A percentile compares a stretch with the other conserved stretches of the same genome.
Evolutionary conservation across 37 sponge, comb jelly and placozoan species (phyloP).

Genomic region (Chondrosia reniformis): DNA sequence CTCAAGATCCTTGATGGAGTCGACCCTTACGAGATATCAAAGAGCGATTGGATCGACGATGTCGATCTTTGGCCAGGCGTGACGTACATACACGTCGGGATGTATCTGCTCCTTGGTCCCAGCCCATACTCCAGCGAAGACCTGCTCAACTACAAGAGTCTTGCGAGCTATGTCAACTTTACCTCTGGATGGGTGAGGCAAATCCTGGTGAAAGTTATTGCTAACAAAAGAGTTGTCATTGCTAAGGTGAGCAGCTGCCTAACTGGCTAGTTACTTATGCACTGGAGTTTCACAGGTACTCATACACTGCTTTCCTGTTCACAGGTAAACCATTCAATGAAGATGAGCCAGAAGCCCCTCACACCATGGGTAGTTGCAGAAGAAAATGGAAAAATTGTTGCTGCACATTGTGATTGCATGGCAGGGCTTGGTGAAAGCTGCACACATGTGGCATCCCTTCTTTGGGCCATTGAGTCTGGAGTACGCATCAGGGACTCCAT

Average conservation of each 20-base stretch:
- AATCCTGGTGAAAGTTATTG: conserved; percentile 22
- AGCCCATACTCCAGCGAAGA: conserved; percentile 22
- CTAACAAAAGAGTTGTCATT: conserved; percentile 40
- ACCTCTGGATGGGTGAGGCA: conserved; percentile 55
- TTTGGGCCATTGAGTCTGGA: conserved; percentile 44
- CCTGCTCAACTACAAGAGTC: conserved; percentile 53
- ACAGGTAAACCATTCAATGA: conserved; percentile 44
- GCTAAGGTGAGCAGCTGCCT: conserved; percentile 25
- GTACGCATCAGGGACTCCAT: conserved; percentile 31
- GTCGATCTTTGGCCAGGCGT: too few species aligned
- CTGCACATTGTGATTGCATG: too few species aligned
- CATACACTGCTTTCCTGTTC: not conserved
- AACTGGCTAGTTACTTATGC: not conserved
- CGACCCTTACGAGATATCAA: too few species aligned
- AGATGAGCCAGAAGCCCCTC: conserved; percentile 36
- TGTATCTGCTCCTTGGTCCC: not conserved
- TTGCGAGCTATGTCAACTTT: conserved; percentile 49
- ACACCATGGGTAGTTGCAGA: too few species aligned
- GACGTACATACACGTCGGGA: too few species aligned
- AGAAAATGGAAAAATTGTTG: too few species aligned
- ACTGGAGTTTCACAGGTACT: not conserved
- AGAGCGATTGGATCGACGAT: too few species aligned
- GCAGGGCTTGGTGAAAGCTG: conserved; percentile 69
- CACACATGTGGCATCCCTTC: conserved; percentile 60
- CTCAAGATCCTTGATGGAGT: too few species aligned